Percentiles rank a stretch among this genome's conserved stretches.
phyloP scores from a whole-genome alignment of 2,113 vertebrate genomes.

The Laticauda colubrina region DNA sequence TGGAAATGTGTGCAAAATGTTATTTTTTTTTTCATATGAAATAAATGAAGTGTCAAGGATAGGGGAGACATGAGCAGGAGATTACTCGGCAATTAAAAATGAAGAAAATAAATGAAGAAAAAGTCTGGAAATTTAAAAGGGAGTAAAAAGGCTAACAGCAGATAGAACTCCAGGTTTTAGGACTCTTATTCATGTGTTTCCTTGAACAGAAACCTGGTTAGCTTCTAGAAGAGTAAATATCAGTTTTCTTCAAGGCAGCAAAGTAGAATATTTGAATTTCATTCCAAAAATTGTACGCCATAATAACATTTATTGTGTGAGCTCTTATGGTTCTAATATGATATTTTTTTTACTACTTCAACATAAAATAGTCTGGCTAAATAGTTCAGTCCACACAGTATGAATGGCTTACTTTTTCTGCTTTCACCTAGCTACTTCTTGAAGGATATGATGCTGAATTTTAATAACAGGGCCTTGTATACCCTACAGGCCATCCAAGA shows the following conservation, averaged over 20 bases:
- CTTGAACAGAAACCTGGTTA: background rate
- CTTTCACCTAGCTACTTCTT: no score
- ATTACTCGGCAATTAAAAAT: background rate
- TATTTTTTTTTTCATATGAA: background rate
- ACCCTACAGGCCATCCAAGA: no score
- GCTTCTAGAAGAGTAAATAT: background rate
- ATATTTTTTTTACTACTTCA: background rate
- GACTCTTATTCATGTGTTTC: no score
- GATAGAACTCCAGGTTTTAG: no score
- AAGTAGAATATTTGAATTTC: background rate
- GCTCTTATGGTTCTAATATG: background rate
- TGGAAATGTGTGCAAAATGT: background rate
- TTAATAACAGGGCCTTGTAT: no score
- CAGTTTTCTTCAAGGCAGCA: background rate
- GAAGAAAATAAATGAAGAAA: background rate
- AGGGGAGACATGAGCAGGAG: background rate
- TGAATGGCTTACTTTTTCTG: no score
- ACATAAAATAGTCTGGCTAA: background rate
- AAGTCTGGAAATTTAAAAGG: background rate
- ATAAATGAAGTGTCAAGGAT: background rate
- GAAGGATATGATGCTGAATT: no score
- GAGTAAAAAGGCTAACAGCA: background rate
- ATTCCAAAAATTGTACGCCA: background rate
- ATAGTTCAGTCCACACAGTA: no score
- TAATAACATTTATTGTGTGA: background rate